Conservation (phyloP, 2,113 vertebrate genomes). For the Narcine bancroftii region DNA sequence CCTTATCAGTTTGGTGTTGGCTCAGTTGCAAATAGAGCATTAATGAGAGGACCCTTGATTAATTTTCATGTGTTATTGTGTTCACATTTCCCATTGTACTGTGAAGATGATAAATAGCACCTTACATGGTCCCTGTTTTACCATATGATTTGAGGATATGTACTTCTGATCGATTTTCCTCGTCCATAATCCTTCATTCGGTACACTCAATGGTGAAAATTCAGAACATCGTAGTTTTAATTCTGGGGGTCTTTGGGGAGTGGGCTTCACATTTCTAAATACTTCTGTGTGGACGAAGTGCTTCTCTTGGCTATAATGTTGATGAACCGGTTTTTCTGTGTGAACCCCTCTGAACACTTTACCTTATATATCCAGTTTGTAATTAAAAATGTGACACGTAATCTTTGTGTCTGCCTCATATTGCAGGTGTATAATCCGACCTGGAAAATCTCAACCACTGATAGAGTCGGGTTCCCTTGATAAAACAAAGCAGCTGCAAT, state of each 20-base stretch:
- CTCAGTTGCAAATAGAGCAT: background rate
- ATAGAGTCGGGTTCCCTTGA: no score
- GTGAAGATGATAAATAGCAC: background rate
- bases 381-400: background rate
- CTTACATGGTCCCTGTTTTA: background rate
- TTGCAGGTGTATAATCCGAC: background rate
- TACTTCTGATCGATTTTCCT: no score
- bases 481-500: background rate
- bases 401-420: background rate
- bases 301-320: no score
- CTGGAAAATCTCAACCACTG: background rate
- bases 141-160: background rate
- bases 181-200: no score
- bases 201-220: no score
- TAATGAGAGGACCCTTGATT: background rate
- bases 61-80: background rate
- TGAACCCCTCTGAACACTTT: background rate
- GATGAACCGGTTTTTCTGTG: background rate
- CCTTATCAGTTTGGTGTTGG: background rate
- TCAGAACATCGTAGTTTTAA: no score
- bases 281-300: no score
- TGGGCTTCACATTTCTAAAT: no score
- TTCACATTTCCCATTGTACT: background rate
- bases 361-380: background rate
- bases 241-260: no score